Evolutionary conservation across 2,113 vertebrate species (phyloP), one percentile per base, ranked within the genome.

Genomic region (Nesogale talazaci): DNA sequence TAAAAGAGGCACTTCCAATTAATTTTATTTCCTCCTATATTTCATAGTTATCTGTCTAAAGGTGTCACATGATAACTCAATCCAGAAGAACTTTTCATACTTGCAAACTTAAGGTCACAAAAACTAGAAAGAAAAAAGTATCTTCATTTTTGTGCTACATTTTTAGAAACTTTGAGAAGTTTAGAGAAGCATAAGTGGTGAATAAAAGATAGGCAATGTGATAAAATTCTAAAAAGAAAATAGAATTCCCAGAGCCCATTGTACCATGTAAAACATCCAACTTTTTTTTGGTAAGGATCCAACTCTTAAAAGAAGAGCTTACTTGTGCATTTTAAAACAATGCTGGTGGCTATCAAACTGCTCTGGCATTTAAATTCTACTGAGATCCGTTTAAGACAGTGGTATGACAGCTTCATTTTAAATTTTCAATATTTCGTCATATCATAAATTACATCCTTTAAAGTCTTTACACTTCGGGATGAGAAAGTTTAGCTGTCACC

Each of bases 391-490:
- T 57, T 84, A 23, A 65, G 77, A 84, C n/a, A 83, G 38, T 40
- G 42, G 31, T 57, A 57, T 85, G 34, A 91, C n/a, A 40, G 34
- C 74, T 91, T 84, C 61, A 78, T 78, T 56, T 78, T 20, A 77
- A 91, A 77, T 67, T 77, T 61, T 88, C 61, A 78, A 29, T 78
- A 34, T 88, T 91, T 83, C n/a, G 29, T 6, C 4, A 10, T 65
- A 52, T 90, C 69, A 75, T 76, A 90, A 83, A 83, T 83, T 31
- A 67, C 19, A 83, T 83, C 70, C 57, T 91, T 91, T 83, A 67
- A 91, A 20, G 57, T 75, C 14, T 56, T 77, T 84, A 84, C 76
- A 69, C 34, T 67, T 65, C 57, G 14, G 34, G 34, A 56, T 40
- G 75, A 42, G 69, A 76, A 57, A 77, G 34, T 57, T 69, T 25